Conservation (phyloP, 2,113 vertebrate species). For the Xenopus borealis region DNA sequence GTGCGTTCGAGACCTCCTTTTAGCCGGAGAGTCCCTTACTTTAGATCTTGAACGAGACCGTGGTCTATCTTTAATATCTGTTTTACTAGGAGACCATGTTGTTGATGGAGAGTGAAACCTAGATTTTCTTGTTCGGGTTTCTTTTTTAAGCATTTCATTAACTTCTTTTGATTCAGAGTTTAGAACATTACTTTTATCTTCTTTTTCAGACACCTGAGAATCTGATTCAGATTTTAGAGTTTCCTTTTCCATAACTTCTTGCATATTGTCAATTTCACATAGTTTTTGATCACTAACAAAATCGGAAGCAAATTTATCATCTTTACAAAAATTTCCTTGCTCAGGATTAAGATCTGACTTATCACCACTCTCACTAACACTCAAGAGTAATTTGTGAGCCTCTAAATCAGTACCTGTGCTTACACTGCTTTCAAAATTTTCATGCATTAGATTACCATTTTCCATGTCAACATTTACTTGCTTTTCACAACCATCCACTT, state of each 20-base stretch:
- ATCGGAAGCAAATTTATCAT: conserved; percentile 78
- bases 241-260: conserved; percentile 47
- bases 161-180: conserved; percentile 54
- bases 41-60: conserved; percentile 62
- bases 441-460: neutral
- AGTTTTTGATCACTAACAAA: conserved; percentile 69
- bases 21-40: conserved; percentile 61
- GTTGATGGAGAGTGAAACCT: conserved; percentile 92
- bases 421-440: neutral
- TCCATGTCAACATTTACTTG: neutral
- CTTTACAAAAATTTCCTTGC: conserved; percentile 63
- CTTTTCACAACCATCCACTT: neutral
- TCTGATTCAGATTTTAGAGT: conserved; percentile 36
- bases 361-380: conserved; percentile 33
- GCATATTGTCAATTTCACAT: conserved; percentile 54
- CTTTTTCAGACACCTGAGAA: conserved; percentile 50
- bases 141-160: conserved; percentile 58
- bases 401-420: neutral
- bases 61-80: conserved; percentile 65
- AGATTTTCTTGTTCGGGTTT: conserved; percentile 70
- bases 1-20: conserved; percentile 71
- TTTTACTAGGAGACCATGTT: conserved; percentile 86
- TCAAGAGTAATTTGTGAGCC: neutral
- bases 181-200: conserved; percentile 50
- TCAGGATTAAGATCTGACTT: conserved; percentile 40